phyloP scores from a whole-genome alignment of 2,113 vertebrate genomes.

The Lagopus muta region DNA sequence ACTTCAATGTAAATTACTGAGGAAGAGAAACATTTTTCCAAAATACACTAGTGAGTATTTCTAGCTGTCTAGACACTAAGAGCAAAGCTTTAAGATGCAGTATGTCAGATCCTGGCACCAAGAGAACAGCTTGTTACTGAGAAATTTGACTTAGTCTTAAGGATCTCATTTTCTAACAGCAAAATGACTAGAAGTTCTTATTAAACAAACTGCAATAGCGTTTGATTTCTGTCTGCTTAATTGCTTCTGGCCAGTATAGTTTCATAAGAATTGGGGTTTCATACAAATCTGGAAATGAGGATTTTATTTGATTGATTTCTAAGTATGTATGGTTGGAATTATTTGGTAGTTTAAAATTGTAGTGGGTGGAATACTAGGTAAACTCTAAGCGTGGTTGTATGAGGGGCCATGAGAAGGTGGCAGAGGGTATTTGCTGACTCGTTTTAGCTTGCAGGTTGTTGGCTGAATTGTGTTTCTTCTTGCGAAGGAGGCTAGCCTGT shows the following conservation, averaged over 20 bases:
- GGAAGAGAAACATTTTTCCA: neutral
- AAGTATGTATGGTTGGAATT: neutral
- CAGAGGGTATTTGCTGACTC: neutral
- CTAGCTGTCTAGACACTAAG: neutral
- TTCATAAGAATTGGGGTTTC: neutral
- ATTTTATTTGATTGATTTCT: neutral
- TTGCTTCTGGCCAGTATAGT: neutral
- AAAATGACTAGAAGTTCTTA: neutral
- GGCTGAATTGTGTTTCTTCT: neutral
- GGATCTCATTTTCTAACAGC: neutral
- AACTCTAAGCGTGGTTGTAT: neutral
- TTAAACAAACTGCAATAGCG: neutral
- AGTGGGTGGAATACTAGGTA: neutral
- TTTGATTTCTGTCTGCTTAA: neutral
- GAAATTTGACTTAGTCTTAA: neutral
- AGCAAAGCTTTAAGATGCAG: neutral
- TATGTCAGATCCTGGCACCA: neutral
- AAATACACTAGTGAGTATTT: neutral
- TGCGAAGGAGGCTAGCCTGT: neutral
- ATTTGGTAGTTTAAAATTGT: neutral
- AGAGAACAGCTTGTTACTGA: neutral
- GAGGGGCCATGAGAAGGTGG: neutral
- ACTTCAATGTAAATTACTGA: neutral
- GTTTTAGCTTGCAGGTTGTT: neutral
- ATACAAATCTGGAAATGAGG: neutral